Evolutionary conservation across 1,140 invertebrate species (phyloP).

Genomic region (Hyposmocoma kahamanoa): DNA sequence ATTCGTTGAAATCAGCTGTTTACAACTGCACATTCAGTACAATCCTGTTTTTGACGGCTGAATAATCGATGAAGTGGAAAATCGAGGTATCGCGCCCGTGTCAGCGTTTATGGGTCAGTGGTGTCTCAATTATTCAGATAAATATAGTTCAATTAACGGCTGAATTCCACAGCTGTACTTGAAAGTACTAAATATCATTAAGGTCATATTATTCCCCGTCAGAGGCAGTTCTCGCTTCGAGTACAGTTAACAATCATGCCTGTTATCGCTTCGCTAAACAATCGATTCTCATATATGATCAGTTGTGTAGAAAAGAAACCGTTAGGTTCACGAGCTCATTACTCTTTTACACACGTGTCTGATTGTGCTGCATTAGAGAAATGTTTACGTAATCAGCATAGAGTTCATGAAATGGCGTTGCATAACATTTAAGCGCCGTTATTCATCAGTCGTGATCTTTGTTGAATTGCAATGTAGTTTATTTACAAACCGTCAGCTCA

Average conservation of each 20-base stretch:
- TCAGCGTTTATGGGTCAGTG: no score
- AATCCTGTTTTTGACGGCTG: no score
- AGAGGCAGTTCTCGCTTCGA: slow-evolving; percentile 2
- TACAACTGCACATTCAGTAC: no score
- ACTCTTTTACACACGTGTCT: not conserved
- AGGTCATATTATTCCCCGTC: slow-evolving; percentile 17
- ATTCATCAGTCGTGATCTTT: not conserved
- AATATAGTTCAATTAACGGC: not conserved
- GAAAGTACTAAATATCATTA: no score
- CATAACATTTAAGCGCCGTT: not conserved
- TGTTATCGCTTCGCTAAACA: slow-evolving; percentile 20
- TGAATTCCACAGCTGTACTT: no score
- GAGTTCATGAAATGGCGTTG: not conserved
- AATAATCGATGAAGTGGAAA: no score
- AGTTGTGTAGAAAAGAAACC: slow-evolving; percentile 17
- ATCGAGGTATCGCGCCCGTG: no score
- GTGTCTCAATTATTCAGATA: no score
- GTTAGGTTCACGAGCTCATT: slow-evolving; percentile 33
- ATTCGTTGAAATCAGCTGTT: no score
- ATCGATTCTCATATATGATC: slow-evolving; percentile 36
- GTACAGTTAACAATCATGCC: slow-evolving; percentile 24
- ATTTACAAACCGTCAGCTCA: slow-evolving; percentile 23
- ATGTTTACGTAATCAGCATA: not conserved
- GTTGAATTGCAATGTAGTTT: slow-evolving; percentile 11
- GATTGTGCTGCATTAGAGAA: not conserved